These are phyloP conservation scores for Pectinophora gossypiella DNA, from an alignment of 1,140 invertebrate genomes.

Conservation along the genomic window DNA sequence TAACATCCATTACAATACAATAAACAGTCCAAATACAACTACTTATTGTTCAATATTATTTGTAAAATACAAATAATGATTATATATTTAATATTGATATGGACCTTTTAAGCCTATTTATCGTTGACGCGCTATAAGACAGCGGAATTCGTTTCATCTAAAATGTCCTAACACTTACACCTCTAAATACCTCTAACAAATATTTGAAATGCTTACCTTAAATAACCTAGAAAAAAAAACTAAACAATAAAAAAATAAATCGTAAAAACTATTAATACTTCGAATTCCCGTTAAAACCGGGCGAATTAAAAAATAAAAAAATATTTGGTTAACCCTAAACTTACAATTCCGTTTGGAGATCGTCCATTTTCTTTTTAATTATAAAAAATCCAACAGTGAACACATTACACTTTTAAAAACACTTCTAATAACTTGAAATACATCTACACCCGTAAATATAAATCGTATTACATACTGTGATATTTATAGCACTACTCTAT, in stretches of 20 bases:
- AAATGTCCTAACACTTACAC: conserved; percentile 50
- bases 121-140: conserved; percentile 42
- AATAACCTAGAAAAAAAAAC: conserved; percentile 26
- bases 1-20: too few species aligned
- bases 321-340: conserved; percentile 37
- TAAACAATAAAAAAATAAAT: conserved; percentile 28
- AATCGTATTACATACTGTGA: conserved; percentile 63
- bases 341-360: conserved; percentile 43
- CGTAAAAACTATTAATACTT: conserved; percentile 68
- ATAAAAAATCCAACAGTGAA: conserved; percentile 56
- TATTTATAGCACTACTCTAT: conserved; percentile 19
- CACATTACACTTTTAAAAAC: conserved; percentile 53
- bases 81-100: conserved; percentile 73
- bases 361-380: conserved; percentile 29
- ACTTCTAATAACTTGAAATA: conserved; percentile 54
- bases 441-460: conserved; percentile 69
- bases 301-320: conserved; percentile 41
- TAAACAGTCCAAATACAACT: conserved; percentile 52
- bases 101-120: conserved; percentile 65
- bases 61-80: conserved; percentile 63
- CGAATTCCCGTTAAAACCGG: conserved; percentile 63
- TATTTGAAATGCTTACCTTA: conserved; percentile 25
- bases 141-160: conserved; percentile 38
- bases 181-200: conserved; percentile 46
- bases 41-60: conserved; percentile 68